Percentiles rank a stretch among this genome's conserved stretches.
Evolutionary conservation across 2,113 vertebrate species (phyloP).

Genomic region (Sceloporus undulatus): DNA sequence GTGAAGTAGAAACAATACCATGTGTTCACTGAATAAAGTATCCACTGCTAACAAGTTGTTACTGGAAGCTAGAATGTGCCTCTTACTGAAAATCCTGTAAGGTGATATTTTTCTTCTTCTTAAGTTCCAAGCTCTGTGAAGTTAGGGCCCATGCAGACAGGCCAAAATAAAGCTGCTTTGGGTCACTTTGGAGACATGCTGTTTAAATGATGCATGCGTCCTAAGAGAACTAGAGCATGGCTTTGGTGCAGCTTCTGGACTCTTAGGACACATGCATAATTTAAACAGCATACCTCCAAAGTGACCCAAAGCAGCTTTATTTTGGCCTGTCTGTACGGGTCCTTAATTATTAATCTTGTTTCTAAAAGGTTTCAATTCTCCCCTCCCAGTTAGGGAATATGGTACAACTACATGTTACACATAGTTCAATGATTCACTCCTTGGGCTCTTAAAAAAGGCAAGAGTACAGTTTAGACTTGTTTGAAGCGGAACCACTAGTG

Average conservation of each 20-base stretch:
- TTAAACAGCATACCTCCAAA: no score
- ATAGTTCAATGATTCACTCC: neutral
- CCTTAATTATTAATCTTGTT: neutral
- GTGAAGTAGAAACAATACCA: neutral
- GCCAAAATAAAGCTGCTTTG: no score
- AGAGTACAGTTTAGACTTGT: no score
- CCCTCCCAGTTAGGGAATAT: neutral
- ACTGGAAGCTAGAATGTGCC: neutral
- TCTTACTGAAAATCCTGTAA: neutral
- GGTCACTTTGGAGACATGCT: no score
- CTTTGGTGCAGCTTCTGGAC: no score
- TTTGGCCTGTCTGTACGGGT: no score
- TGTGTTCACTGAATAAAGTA: neutral
- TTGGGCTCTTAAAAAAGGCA: neutral
- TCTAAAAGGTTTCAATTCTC: neutral
- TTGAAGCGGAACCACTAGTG: no score
- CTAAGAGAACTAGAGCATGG: no score
- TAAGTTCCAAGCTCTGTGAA: neutral
- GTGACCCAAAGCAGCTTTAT: no score
- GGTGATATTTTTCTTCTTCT: neutral
- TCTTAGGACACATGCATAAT: no score
- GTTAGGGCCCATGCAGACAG: neutral
- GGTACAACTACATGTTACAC: neutral
- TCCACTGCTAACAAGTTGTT: neutral
- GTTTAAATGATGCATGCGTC: no score